A percentile compares a stretch with the other conserved stretches of the same genome.
Evolutionary conservation across 1,140 invertebrate genomes (phyloP).

Genomic region (Caenorhabditis remanei): DNA sequence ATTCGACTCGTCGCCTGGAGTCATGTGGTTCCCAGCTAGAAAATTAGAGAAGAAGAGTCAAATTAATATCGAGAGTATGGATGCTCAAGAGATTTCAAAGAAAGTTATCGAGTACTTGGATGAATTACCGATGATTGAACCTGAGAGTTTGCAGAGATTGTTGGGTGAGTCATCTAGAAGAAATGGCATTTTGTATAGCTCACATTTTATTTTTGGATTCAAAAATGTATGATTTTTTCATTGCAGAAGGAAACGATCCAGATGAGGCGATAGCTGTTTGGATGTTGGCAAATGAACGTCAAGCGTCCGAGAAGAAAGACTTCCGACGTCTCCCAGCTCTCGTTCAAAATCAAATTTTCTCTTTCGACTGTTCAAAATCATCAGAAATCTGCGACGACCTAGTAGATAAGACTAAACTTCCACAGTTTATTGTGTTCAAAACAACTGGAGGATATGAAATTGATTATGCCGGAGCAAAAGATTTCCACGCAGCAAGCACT

Average conservation of each 20-base stretch:
- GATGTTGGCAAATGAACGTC: conserved; percentile 41
- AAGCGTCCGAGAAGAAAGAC: conserved; percentile 1
- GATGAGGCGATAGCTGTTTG: conserved; percentile 53
- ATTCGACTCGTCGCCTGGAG: conserved; percentile 78
- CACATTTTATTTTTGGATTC: too few relatives aligned
- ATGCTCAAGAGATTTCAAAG: conserved; percentile 80
- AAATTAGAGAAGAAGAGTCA: conserved; percentile 69
- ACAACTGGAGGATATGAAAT: conserved; percentile 84
- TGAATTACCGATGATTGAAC: conserved; percentile 26
- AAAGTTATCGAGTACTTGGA: conserved; percentile 80
- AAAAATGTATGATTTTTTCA: too few relatives aligned
- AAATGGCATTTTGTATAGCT: background rate
- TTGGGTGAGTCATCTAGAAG: conserved; percentile 27
- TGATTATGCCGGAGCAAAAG: conserved; percentile 81
- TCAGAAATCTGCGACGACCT: conserved; percentile 81
- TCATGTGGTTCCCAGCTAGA: conserved; percentile 80
- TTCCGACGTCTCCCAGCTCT: conserved; percentile 55
- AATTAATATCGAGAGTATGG: conserved; percentile 64
- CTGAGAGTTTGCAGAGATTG: conserved; percentile 62
- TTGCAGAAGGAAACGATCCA: conserved; percentile 53
- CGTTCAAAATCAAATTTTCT: conserved; percentile 56
- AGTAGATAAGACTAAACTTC: conserved; percentile 80
- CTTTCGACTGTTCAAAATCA: conserved; percentile 82
- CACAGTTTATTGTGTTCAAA: conserved; percentile 84
- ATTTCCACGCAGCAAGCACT: conserved; percentile 82